Evolutionary conservation across 2,113 vertebrate species (phyloP).

Genomic region (Nothocercus julius): DNA sequence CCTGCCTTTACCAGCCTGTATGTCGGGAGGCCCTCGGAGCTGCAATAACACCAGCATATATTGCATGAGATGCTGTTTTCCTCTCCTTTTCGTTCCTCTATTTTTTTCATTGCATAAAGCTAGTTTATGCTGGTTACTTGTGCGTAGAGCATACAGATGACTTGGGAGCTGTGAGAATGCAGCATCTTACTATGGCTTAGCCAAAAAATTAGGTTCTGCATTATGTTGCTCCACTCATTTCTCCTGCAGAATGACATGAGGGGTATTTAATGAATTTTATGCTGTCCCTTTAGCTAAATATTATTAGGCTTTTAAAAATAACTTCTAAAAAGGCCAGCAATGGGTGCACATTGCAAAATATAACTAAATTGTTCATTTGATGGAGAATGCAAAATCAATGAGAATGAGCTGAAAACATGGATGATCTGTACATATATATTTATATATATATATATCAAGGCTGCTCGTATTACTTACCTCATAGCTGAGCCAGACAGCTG

Average conservation of each 20-base stretch:
- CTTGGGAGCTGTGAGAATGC: background rate
- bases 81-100: background rate
- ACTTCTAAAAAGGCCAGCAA: background rate
- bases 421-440: background rate
- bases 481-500: slow-evolving; percentile 53
- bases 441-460: background rate
- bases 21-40: background rate
- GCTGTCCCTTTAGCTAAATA: background rate
- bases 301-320: slow-evolving; percentile 26
- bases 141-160: background rate
- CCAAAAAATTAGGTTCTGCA: background rate
- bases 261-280: background rate
- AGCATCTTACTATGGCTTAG: background rate
- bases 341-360: background rate
- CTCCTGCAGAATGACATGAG: background rate
- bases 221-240: background rate
- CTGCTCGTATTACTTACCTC: background rate
- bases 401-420: background rate
- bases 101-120: background rate
- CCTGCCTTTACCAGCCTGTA: background rate
- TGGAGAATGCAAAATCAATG: slow-evolving; percentile 37
- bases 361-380: background rate
- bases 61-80: background rate
- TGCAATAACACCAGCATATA: background rate
- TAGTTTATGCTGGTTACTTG: background rate